Base-by-base conservation (phyloP, 2,888 invertebrate genomes). In the Scelioninae gen. 2 region DNA sequence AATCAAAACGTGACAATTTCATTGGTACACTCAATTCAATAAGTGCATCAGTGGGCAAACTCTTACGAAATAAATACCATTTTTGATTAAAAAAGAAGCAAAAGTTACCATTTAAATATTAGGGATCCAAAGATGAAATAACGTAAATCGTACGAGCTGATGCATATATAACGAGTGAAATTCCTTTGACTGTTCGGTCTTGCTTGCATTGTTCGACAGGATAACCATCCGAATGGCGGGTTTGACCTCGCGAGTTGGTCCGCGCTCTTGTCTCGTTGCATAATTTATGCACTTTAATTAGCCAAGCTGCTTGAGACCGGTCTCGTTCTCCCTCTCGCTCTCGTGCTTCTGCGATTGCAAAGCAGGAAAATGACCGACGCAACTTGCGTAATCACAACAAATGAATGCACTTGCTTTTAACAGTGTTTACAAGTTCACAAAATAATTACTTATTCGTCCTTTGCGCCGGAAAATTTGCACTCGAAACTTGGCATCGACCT, bases 211-310 rank as follows among this genome's bases (percentile, higher is more conserved):
- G 39, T 53, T 43, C 53, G 63, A 63, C 31, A 11, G 19, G 35
- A 50, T 31, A 45, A 19, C 33, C 41, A 35, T 61, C 48, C 48
- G 43, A 63, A 63, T 39, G 50, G 63, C 31, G 22, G 35, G 41
- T 50, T 63, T 28, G 50, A 31, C 43, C 46, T 65, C 70, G 77
- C 77, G 74, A 74, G 76, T 80, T 78, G 76, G 64, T 74, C 75
- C 75, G 73, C 69, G 71, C 75, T 77, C 77, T 74, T 71, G 69
- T 46, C 45, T 74, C 45, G 2, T 50, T 74, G 68, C 75, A 75
- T 80, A 78, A 81, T 81, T 81, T 80, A 80, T 77, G 78, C 76
- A 73, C 78, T 80, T 80, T 80, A 81, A 81, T 81, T 81, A 81
- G 80, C 76, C 74, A 50, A 69, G 76, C 69, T 64, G 73, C 76